Conservation (phyloP, 2,113 vertebrate species). For the Hyperopisus bebe region DNA sequence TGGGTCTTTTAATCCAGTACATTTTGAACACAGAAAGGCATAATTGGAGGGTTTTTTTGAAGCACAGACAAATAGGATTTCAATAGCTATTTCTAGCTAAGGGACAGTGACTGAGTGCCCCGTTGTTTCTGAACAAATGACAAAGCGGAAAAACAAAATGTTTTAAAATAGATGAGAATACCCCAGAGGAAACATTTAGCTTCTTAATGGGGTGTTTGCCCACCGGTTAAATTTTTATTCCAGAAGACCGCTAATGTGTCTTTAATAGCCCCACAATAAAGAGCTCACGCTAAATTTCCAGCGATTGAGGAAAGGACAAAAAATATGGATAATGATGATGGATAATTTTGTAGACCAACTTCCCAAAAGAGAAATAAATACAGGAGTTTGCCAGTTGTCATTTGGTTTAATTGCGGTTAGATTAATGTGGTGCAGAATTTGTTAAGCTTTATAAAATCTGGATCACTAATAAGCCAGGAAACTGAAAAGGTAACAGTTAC, state of each 20-base stretch:
- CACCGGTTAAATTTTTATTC: constrained; percentile 15
- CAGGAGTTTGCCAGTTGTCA: not conserved
- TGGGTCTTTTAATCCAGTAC: not conserved
- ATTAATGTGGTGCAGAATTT: not conserved
- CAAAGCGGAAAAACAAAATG: not conserved
- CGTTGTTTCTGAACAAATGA: not conserved
- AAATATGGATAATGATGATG: constrained; percentile 17
- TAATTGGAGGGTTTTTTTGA: not conserved
- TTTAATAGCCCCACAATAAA: constrained; percentile 15
- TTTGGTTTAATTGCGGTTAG: not conserved
- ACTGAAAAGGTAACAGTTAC: not conserved
- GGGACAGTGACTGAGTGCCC: not conserved
- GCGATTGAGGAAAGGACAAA: not conserved
- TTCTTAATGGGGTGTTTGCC: constrained; percentile 19
- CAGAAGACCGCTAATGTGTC: not conserved
- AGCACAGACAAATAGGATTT: constrained; percentile 1
- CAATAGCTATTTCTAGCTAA: not conserved
- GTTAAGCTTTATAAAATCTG: not conserved
- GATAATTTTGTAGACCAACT: not conserved
- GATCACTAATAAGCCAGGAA: not conserved
- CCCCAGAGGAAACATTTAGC: constrained; percentile 20
- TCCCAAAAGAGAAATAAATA: constrained; percentile 2
- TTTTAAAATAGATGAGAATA: not conserved
- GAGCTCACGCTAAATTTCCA: not conserved
- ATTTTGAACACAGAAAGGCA: not conserved